phyloP scores from a whole-genome alignment of 2,888 invertebrate species.

The Caenorhabditis angaria region DNA sequence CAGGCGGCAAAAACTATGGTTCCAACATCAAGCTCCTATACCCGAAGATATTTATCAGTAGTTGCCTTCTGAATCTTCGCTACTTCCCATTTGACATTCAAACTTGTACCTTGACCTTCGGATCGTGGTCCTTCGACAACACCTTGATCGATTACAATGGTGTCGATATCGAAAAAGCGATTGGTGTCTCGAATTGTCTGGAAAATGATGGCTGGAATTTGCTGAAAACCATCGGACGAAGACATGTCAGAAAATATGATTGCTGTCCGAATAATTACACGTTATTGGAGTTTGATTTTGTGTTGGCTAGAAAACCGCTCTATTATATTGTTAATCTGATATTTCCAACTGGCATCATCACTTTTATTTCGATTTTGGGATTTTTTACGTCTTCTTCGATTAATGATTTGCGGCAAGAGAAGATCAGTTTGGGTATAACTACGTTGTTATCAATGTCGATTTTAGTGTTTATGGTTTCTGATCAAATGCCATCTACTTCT shows the following conservation, averaged over 20 bases:
- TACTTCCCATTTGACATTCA: constrained; percentile 71
- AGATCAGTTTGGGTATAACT: constrained; percentile 70
- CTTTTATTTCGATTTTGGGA: constrained; percentile 73
- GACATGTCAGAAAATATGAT: constrained; percentile 62
- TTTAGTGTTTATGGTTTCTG: constrained; percentile 75
- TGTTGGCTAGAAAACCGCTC: constrained; percentile 66
- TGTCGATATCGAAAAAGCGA: constrained; percentile 40
- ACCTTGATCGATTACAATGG: constrained; percentile 70
- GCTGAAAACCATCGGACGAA: constrained; percentile 61
- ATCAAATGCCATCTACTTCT: constrained; percentile 74
- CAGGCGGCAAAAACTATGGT: constrained; percentile 63
- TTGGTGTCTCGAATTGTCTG: constrained; percentile 57
- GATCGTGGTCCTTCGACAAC: constrained; percentile 70
- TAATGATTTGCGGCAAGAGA: constrained; percentile 71
- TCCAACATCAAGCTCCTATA: constrained; percentile 66
- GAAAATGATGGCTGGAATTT: constrained; percentile 70
- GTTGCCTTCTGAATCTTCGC: constrained; percentile 64
- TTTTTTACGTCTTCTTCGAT: constrained; percentile 74
- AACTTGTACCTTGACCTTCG: constrained; percentile 70
- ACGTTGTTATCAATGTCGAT: constrained; percentile 74
- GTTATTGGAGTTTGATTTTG: constrained; percentile 58
- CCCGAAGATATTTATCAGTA: constrained; percentile 70
- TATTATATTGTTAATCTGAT: constrained; percentile 73
- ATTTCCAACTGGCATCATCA: constrained; percentile 74
- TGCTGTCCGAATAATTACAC: constrained; percentile 64